Conservation (phyloP, 2,888 invertebrate species). For the Ctena decussata region DNA sequence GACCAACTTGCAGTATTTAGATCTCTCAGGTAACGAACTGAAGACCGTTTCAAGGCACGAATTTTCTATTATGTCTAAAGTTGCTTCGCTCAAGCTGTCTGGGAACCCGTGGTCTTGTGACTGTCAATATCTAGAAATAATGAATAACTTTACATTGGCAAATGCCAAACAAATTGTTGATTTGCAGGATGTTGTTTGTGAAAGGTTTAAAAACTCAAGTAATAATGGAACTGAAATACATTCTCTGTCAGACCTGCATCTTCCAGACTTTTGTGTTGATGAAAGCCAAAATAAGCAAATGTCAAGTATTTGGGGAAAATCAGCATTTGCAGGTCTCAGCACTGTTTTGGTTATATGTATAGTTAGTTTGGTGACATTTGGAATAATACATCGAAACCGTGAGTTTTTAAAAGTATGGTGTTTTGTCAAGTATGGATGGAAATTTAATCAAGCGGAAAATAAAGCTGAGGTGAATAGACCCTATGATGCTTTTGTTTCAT, state of each 20-base stretch:
- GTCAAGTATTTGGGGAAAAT: neutral
- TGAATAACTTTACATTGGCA: conserved; percentile 16
- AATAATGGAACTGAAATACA: neutral
- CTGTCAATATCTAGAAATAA: conserved; percentile 44
- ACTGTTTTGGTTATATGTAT: conserved; percentile 41
- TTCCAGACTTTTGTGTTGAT: conserved; percentile 27
- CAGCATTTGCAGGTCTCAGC: conserved; percentile 8
- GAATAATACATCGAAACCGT: conserved; percentile 28
- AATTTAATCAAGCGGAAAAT: conserved; percentile 38
- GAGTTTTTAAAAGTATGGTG: conserved; percentile 40
- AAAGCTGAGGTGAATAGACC: conserved; percentile 38
- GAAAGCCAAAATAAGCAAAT: neutral
- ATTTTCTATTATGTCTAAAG: conserved; percentile 33
- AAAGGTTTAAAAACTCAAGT: neutral
- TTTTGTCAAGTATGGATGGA: conserved; percentile 39
- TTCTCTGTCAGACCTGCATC: neutral
- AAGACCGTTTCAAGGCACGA: conserved; percentile 41
- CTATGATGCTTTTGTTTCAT: conserved; percentile 96
- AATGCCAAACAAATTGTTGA: conserved; percentile 14
- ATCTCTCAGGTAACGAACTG: conserved; percentile 63
- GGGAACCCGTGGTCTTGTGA: conserved; percentile 65
- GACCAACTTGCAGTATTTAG: conserved; percentile 47
- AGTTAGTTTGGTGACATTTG: conserved; percentile 51
- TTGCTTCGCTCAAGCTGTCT: conserved; percentile 61
- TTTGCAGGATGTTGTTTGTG: conserved; percentile 15